These are phyloP conservation scores for Pogonocherus hispidulus DNA, from an alignment of 2,888 invertebrate genomes.

Conservation along the genomic window DNA sequence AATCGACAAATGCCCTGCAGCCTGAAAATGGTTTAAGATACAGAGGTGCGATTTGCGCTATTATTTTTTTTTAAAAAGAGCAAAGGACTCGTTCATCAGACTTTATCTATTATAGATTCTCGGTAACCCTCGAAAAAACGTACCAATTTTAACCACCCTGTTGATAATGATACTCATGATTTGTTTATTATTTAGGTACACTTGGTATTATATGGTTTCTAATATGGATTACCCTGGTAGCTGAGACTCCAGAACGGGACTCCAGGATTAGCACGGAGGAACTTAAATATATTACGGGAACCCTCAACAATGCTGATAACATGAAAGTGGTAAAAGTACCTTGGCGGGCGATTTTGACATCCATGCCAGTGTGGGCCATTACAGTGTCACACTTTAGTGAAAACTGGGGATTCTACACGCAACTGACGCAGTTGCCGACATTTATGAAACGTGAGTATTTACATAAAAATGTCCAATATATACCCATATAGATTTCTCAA, in stretches of 20 bases:
- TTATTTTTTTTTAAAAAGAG: too few relatives aligned
- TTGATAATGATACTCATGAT: neutral
- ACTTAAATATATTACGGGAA: constrained; percentile 79
- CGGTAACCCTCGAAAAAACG: too few relatives aligned
- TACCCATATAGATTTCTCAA: too few relatives aligned
- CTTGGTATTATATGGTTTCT: constrained; percentile 81
- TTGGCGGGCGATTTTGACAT: constrained; percentile 82
- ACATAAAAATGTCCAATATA: too few relatives aligned
- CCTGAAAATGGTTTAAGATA: too few relatives aligned
- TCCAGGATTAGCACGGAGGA: constrained; percentile 80
- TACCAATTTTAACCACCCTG: too few relatives aligned
- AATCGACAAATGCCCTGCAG: too few relatives aligned
- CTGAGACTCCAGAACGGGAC: constrained; percentile 83
- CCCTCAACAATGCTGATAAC: constrained; percentile 71
- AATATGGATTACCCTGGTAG: constrained; percentile 79
- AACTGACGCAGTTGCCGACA: constrained; percentile 64
- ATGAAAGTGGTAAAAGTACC: constrained; percentile 76
- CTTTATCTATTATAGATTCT: too few relatives aligned
- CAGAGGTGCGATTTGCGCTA: too few relatives aligned
- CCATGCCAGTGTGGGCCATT: constrained; percentile 87
- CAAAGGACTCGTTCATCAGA: too few relatives aligned
- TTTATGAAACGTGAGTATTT: constrained; percentile 43
- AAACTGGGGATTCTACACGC: constrained; percentile 92
- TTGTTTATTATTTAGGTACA: constrained; percentile 67
- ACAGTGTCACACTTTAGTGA: constrained; percentile 88